These are phyloP conservation scores for Andrena hattorfiana DNA, from an alignment of 2,888 invertebrate genomes.

Conservation along the genomic window DNA sequence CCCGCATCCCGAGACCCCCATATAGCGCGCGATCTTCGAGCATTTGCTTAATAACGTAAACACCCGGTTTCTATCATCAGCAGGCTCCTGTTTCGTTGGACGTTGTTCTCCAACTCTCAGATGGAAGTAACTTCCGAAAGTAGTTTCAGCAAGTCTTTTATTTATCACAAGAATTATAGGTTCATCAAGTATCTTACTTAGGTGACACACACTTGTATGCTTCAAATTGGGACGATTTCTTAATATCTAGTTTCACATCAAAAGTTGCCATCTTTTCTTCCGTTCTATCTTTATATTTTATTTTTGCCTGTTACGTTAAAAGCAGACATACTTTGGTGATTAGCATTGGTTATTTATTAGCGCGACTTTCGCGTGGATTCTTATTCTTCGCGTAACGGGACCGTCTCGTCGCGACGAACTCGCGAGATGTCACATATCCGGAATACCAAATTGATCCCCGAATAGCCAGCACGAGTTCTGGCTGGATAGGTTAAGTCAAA, in stretches of 20 bases:
- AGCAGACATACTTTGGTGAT: conserved; percentile 19
- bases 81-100: conserved; percentile 13
- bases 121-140: not conserved
- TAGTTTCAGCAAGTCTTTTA: not conserved
- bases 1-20: conserved; percentile 78
- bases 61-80: conserved; percentile 63
- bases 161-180: not conserved
- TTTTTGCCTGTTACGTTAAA: not conserved
- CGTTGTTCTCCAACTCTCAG: not conserved
- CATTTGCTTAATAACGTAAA: conserved; percentile 81
- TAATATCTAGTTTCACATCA: no score
- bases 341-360: conserved; percentile 65
- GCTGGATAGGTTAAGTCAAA: conserved; percentile 79
- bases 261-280: no score
- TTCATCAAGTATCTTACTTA: no score
- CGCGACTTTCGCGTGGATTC: conserved; percentile 61
- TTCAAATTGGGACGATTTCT: no score
- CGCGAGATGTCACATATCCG: conserved; percentile 73
- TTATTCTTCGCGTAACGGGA: conserved; percentile 63
- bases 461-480: conserved; percentile 75
- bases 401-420: conserved; percentile 65
- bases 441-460: conserved; percentile 79
- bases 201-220: no score
- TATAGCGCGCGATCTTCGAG: conserved; percentile 66
- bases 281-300: no score